Base-by-base conservation (phyloP, 1,140 invertebrate species). In the Brachionus asplanchnoidis region DNA sequence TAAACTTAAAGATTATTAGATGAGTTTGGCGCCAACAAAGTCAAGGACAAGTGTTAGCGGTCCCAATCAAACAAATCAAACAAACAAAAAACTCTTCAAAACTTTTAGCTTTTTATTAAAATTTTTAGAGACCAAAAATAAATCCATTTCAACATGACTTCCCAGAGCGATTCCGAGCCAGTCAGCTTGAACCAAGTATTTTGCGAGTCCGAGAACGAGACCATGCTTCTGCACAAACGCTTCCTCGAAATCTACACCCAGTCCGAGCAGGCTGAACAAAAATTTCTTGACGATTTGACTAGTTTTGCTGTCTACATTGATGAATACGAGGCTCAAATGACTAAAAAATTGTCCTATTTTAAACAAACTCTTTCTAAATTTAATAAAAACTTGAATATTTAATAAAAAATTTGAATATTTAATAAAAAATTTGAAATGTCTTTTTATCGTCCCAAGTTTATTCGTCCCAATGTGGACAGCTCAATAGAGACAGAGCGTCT, bases 331-430 rank as follows among this genome's bases (percentile, higher is more conserved):
- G 14, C 36, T 26, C 23, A 82, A n/a, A 65, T 82, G 79, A 36
- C 20, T 28, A 23, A 23, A 36, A 82, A 82, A 68, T 44, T 82
- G 17, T 9, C 36, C 14, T 20, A 60, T 42, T 82, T 32, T 46
- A 82, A 82, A 82, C 50, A 82, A 68, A 40, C n/a, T 82, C n/a
- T 82, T 65, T 40, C 23, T 17, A 60, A 82, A 65, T 68, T 82
- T 68, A 32, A 32, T 42, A 60, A 82, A 68, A 82, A 65, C 42
- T 82, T 82, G 3, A 82, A 68, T 82, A 17, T 42, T 44, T 42
- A 82, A 65, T 53, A 80, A 65, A 80, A 80, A 36, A 5, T 32
- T 53, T 46, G 17, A 42, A 28, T 82, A 17, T 42, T 44, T 42
- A 82, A 65, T 53, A 80, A 65, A 80, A 80, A 36, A 5, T 32